Evolutionary conservation across 2,888 invertebrate species (phyloP), one percentile per base, ranked within the genome.

Genomic region (Melanotus villosus): DNA sequence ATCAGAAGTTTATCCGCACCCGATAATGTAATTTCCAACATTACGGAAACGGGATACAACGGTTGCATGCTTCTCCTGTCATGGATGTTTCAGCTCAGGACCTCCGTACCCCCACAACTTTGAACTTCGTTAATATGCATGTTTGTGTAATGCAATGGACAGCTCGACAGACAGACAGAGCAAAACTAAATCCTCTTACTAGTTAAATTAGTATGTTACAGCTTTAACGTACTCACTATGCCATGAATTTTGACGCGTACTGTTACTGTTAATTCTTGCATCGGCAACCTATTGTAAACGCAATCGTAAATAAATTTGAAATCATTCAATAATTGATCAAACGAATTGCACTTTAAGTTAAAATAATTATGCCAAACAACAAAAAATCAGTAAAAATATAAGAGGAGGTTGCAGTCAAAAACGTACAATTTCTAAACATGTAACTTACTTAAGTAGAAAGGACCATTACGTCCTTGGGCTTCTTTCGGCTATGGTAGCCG

Each of bases 1-100:
- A 80, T 80, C 80, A 79, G 77, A 79, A 79, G 76, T 80, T 80
- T 78, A 78, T 79, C 77, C 78, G 34, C 66, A 76, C 70, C 76
- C 78, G 77, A 80, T 79, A 79, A 78, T 77, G 79, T 76, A 78
- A 80, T 80, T 79, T 79, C 74, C 68, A 76, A 74, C 72, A 71
- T 73, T 70, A 73, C 68, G 71, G 74, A 63, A 72, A 59, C 71
- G 66, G 69, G 76, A 75, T 74, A 76, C 75, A 68, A 70, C 74
- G 73, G 70, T 57, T 65, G 54, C 47, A 65, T 65, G 47, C 47
- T 36, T 26, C 18, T 38, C 10, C 41, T 64, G 56, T 56, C 65
- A 45, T 30, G 21, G 65, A 45, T 45, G 45, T 45, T 43, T 45
- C 41, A 45, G 14, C 19, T 50, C 54, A 19, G 10, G 19, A 32